These are phyloP conservation scores for Apodemus speciosus DNA, from an alignment of 2,113 vertebrate genomes.

Conservation along the genomic window DNA sequence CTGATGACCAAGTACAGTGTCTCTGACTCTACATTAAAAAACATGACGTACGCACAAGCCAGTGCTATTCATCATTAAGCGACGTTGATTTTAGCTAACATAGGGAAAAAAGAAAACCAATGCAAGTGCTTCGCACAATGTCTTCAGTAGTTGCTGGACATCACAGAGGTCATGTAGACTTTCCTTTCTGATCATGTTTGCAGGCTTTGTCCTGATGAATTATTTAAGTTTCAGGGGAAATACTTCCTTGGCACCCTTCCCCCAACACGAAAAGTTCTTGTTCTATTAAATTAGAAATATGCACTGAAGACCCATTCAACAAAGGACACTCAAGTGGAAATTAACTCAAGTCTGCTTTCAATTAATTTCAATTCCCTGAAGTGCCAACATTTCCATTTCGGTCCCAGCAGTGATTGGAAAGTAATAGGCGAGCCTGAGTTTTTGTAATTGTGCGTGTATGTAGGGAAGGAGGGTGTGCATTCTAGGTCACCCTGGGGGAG, in stretches of 20 bases:
- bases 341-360: constrained; percentile 83
- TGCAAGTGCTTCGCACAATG: not conserved
- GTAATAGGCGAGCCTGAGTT: constrained; percentile 67
- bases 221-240: constrained; percentile 56
- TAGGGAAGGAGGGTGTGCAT: not conserved
- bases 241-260: constrained; percentile 52
- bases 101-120: not conserved
- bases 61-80: not conserved
- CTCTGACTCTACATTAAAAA: not conserved
- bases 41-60: too few species aligned
- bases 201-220: constrained; percentile 48
- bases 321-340: constrained; percentile 80
- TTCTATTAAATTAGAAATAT: constrained; percentile 83
- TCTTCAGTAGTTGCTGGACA: not conserved
- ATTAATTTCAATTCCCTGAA: constrained; percentile 82
- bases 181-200: not conserved
- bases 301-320: constrained; percentile 76
- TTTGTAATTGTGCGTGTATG: constrained; percentile 35
- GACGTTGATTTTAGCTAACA: not conserved
- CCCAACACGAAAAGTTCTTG: constrained; percentile 60
- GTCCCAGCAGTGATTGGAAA: constrained; percentile 78
- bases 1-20: too few species aligned
- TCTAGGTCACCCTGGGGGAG: constrained; percentile 69
- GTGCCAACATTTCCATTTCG: constrained; percentile 74
- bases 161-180: not conserved